phyloP scores from a whole-genome alignment of 2,888 invertebrate species.

The Strigamia maritima region DNA sequence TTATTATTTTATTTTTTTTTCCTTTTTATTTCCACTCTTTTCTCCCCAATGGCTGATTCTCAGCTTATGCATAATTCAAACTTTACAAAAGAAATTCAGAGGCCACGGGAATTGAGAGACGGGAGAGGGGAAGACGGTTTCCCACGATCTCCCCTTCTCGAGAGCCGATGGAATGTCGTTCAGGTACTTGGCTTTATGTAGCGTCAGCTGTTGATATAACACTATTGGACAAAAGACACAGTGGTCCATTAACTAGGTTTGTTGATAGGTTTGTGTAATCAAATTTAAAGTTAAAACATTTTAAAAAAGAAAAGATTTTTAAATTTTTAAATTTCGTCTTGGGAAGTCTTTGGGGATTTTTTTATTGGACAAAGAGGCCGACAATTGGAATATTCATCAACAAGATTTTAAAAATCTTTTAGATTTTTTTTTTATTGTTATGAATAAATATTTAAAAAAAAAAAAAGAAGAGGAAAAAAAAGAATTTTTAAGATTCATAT shows the following conservation, averaged over 20 bases:
- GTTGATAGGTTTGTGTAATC: neutral
- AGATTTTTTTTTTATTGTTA: no score
- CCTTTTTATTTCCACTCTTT: neutral
- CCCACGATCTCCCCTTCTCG: constrained; percentile 31
- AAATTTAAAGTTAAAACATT: neutral
- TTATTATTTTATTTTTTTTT: neutral
- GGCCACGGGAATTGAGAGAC: constrained; percentile 32
- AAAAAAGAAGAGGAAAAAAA: no score
- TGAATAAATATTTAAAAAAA: no score
- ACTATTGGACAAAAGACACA: constrained; percentile 17
- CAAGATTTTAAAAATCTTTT: no score
- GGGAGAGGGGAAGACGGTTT: constrained; percentile 15
- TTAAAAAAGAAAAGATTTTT: no score
- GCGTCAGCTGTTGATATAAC: constrained; percentile 18
- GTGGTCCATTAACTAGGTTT: neutral
- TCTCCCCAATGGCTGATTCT: constrained; percentile 20
- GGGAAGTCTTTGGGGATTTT: no score
- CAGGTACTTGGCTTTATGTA: constrained; percentile 30
- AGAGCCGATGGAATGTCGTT: constrained; percentile 25
- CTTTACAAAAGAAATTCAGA: constrained; percentile 19
- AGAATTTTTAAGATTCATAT: no score
- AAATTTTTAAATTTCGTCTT: no score
- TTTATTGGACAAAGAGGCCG: no score
- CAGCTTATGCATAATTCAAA: constrained; percentile 29
- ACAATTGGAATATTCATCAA: no score